Evolutionary conservation across 2,797 vertebrate species (phyloP), one percentile per base, ranked within the genome.

Genomic region (Scarus forsteni): DNA sequence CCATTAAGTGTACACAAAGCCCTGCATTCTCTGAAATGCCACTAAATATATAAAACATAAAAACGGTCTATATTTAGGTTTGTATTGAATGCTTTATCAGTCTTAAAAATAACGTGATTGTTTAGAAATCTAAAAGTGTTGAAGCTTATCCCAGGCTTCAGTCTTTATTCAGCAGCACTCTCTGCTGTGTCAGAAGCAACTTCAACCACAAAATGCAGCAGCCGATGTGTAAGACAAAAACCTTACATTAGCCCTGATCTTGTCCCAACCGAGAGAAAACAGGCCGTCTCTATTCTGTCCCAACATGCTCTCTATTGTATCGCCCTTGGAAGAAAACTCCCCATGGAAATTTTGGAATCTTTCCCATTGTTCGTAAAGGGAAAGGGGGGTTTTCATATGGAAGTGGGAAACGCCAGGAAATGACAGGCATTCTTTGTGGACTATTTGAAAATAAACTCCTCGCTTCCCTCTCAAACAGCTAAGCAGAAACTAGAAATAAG

Each of bases 381-480:
- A 44, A 92, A 79, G 70, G 81, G 84, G 84, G 86, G 84, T 79
- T 91, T 92, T 91, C 87, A 85, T 90, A 91, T 92, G 92, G 92
- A 93, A 89, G 91, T 89, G 73, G 87, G 89, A 80, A 92, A 93
- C 71, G 89, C 89, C 92, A 93, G 92, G 92, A 93, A 93, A 93
- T 93, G 92, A 89, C 92, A 90, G 84, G 87, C 90, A 93, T 93
- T 93, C 92, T 93, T 93, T 92, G 89, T 86, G 86, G 81, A 88
- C 79, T 80, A 73, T 88, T 92, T 87, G 80, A 93, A 93, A 92
- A 93, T 93, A 92, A 93, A 92, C 92, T 85, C 80, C 80, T 86
- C 52, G 72, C 80, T 88, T 88, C 68, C 71, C 57, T 77, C 79
- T 81, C 52, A 61, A 51, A 87, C 77, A 79, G 79, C 75, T 66